Evolutionary conservation across 2,888 invertebrate species (phyloP), one percentile per base, ranked within the genome.

Genomic region (Hyposoter didymator): DNA sequence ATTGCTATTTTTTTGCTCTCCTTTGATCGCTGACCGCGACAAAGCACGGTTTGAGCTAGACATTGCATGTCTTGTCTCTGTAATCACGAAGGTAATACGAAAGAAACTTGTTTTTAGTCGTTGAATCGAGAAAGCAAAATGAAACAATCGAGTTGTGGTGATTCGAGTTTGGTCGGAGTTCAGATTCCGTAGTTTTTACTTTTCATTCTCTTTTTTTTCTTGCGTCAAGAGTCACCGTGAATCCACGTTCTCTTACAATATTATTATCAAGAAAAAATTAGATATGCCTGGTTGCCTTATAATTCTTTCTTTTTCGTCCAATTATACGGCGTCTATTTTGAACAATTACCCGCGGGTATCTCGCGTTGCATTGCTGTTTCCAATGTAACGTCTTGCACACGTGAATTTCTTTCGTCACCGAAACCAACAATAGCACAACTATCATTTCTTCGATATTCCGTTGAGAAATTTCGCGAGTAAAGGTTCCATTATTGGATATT

Each of bases 341-440:
- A 70, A n/a, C 78, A 84, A 85, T 89, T 88, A 80, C 88, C 28
- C 81, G 80, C 85, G n/a, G n/a, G 84, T 39, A 75, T 73, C 35
- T 39, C 74, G 47, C 76, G 74, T 85, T 76, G 69, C 79, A 67
- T 80, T 83, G 80, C 64, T 55, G 45, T 79, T 74, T 19, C 43
- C 47, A 52, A 49, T 69, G 47, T 28, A 67, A 35, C 45, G 79
- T 67, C 74, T 76, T 81, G 84, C 76, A 82, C 72, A 84, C 84
- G 84, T 84, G 86, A 87, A 88, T 88, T 86, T 87, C 83, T 90
- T 89, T 87, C 88, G 75, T 87, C 85, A 87, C 70, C 62, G 75
- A 78, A 69, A 59, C 83, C 75, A 72, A 70, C 67, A 82, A 84
- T 88, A 85, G 72, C 85, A 87, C 81, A 88, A 90, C 80, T 45